Base-by-base conservation (phyloP, 2,888 invertebrate genomes). In the Drosophila nr. fundita region DNA sequence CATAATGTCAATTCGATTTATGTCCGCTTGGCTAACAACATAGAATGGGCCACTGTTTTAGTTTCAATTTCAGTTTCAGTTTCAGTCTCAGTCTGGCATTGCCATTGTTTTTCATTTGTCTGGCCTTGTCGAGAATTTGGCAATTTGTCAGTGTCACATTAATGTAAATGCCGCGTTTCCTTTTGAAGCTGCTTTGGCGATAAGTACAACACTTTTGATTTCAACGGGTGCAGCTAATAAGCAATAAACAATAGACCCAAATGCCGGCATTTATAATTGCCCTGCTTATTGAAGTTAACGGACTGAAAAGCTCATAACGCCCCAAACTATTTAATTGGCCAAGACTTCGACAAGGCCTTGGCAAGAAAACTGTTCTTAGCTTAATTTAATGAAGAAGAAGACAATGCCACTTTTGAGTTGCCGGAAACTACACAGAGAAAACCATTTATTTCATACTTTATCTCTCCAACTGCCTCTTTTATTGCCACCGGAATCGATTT, bases 1-100 rank as follows among this genome's bases (percentile, higher is more conserved):
- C 90, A 86, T 86, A 86, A 86, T 88, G 86, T 86, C 90, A 86
- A 86, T 90, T 85, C 80, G 86, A 86, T 86, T 88, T 86, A 90
- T 90, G 89, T 90, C 66, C 83, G 59, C 29, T 74, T 69, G 60
- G 45, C 36, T 30, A 42, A 53, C 32, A 11, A 18, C 53, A 1
- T 30, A 54, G 62, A 66, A 67, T 64, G 38, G 45, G n/a, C 65
- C 63, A 62, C 40, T 61, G 55, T 63, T 67, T 45, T 32, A 61
- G 62, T 45, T 67, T 68, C 65, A 29, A 59, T 38, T 38, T 68
- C 65, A 36, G 59, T 30, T 3, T 53, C 24, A 32, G 11, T n/a
- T 57, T 30, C 36, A 52, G 68, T 66, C 62, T 61, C 45, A 57
- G 60, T 71, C 45, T 48, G 34, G 60, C 57, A 58, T 52, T 49